Base-by-base conservation (phyloP, 2,113 vertebrate genomes). In the Hepsetus odoe region DNA sequence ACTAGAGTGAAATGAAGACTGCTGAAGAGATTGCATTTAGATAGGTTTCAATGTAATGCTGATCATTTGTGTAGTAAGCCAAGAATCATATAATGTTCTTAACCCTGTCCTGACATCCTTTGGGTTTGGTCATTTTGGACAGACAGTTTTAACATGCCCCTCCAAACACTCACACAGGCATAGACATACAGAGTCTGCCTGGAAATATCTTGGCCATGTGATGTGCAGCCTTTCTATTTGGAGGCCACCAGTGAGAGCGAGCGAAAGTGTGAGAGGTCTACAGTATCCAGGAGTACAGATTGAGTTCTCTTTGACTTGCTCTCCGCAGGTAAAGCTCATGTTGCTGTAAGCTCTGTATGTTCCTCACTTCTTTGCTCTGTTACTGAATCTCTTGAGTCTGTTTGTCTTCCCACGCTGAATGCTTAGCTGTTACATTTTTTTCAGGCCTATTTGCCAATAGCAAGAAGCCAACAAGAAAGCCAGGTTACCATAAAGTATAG, bases 181-280 rank as follows among this genome's bases (percentile, higher is more conserved):
- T 40, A 33, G 20, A 67, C 51, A 35, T 18, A 59, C 46, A 40
- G 9, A 64, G 28, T 79, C 74, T 68, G 84, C 90, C 90, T 81
- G 85, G 87, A 92, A n/a, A 92, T 93, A 91, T 87, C 87, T 38
- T 14, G 65, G 80, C 81, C 90, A 92, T 90, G 90, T 91, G 92
- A 92, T 90, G 88, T 88, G 82, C 75, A 66, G 80, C 66, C 86
- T n/a, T 85, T 85, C 88, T 91, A 91, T 93, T 93, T 93, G 79
- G 84, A 85, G 87, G 86, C 26, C 71, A 5, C 59, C 28, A 22
- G 72, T 75, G 28, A 69, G 78, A 77, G 76, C 81, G 81, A 56
- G 0, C n/a, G n/a, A n/a, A n/a, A n/a, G n/a, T n/a, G n/a, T 44
- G 20, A 53, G 49, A 44, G 61, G 73, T 76, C 66, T 72, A 38